A percentile compares a stretch with the other conserved stretches of the same genome.
phyloP scores from a whole-genome alignment of 2,888 invertebrate species.

The Peribatodes rhomboidaria region DNA sequence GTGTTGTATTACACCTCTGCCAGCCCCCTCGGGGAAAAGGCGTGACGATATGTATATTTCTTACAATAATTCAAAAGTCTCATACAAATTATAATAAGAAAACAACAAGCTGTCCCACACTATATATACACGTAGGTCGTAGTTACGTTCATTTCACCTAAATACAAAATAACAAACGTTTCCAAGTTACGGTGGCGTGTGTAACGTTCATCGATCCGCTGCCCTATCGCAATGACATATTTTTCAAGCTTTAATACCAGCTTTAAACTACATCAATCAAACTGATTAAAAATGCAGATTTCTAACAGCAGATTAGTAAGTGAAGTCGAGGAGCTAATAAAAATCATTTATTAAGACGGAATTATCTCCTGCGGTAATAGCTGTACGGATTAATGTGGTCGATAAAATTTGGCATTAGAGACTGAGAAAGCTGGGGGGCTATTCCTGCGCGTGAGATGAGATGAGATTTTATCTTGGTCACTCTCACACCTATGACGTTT shows the following conservation, averaged over 20 bases:
- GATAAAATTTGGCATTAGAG: conserved; percentile 27
- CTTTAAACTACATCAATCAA: conserved; percentile 27
- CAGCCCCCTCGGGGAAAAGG: too few relatives aligned
- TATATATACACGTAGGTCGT: not conserved
- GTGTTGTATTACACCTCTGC: too few relatives aligned
- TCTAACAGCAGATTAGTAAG: conserved; percentile 23
- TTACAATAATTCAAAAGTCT: not conserved
- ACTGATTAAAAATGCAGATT: conserved; percentile 27
- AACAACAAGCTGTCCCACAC: conserved; percentile 11
- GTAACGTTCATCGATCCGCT: conserved; percentile 32
- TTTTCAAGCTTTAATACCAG: conserved; percentile 29
- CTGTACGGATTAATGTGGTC: conserved; percentile 24
- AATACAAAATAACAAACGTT: conserved; percentile 37
- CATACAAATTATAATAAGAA: conserved; percentile 8
- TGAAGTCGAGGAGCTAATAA: conserved; percentile 29
- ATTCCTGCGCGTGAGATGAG: too few relatives aligned
- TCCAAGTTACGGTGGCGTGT: conserved; percentile 41
- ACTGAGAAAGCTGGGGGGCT: conserved; percentile 41
- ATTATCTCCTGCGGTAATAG: conserved; percentile 21
- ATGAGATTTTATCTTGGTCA: too few relatives aligned
- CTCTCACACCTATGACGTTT: too few relatives aligned
- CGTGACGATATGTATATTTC: too few relatives aligned
- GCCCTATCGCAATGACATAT: conserved; percentile 32
- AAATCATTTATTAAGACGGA: conserved; percentile 35
- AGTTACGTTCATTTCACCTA: conserved; percentile 19